Conservation (phyloP, 2,888 invertebrate species). For the Dynastes tityus region DNA sequence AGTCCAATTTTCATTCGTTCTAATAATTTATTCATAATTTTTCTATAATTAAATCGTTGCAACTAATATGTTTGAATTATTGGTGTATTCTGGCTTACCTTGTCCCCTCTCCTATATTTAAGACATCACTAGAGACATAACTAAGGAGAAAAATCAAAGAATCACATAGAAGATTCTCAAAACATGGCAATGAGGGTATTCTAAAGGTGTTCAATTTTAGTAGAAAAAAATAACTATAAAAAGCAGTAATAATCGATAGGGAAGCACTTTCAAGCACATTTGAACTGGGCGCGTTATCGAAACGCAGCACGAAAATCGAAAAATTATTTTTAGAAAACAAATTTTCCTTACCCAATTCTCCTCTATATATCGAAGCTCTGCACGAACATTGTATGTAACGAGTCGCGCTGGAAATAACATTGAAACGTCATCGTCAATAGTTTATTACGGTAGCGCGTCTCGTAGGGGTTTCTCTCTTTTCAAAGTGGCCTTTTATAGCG, state of each 20-base stretch:
- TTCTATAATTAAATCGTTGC: too few relatives aligned
- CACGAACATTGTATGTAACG: not conserved
- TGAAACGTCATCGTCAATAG: conserved; percentile 13
- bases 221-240: too few relatives aligned
- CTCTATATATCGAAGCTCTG: not conserved
- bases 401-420: not conserved
- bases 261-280: not conserved
- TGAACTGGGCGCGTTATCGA: not conserved
- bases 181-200: too few relatives aligned
- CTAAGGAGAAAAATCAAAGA: too few relatives aligned
- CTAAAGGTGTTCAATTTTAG: too few relatives aligned
- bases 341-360: not conserved
- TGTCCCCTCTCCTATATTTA: too few relatives aligned
- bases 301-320: not conserved
- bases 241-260: not conserved
- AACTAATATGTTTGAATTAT: too few relatives aligned
- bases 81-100: too few relatives aligned
- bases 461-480: not conserved
- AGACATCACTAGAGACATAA: too few relatives aligned
- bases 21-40: too few relatives aligned
- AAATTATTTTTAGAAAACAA: conserved; percentile 15
- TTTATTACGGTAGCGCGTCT: not conserved
- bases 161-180: too few relatives aligned
- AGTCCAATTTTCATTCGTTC: too few relatives aligned
- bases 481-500: not conserved